Conservation (phyloP, 1,140 invertebrate species). For the Heterodera carotae region DNA sequence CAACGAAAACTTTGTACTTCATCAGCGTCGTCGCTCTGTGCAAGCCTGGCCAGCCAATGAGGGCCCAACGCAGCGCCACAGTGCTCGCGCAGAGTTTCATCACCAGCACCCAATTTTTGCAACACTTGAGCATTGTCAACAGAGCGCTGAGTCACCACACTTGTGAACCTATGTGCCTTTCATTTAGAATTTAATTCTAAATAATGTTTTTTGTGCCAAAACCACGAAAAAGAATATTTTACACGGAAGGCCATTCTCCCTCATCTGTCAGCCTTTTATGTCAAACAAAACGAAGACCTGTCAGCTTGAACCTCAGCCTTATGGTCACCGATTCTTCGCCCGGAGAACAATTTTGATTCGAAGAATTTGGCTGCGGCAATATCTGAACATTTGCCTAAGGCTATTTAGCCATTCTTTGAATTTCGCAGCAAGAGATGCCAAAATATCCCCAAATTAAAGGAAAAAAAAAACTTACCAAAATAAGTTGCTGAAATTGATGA, state of each 20-base stretch:
- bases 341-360: conserved; percentile 29
- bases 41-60: conserved; percentile 44
- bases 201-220: too few relatives aligned
- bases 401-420: too few relatives aligned
- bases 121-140: neutral
- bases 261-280: too few relatives aligned
- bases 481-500: conserved; percentile 41
- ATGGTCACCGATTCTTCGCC: conserved; percentile 17
- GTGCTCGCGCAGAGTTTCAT: neutral
- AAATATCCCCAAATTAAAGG: too few relatives aligned
- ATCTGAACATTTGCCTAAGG: conserved; percentile 21
- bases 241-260: too few relatives aligned
- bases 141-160: neutral
- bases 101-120: neutral
- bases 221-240: too few relatives aligned
- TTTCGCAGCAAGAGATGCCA: too few relatives aligned
- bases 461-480: conserved; percentile 31
- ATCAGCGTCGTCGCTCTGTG: conserved; percentile 13
- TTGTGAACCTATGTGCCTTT: neutral
- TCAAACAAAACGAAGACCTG: conserved; percentile 11
- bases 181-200: too few relatives aligned
- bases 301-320: conserved; percentile 27
- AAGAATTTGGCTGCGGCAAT: conserved; percentile 47
- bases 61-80: conserved; percentile 46
- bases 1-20: conserved; percentile 15